A percentile compares a stretch with the other conserved stretches of the same genome.
phyloP scores from a whole-genome alignment of 2,113 vertebrate species.

The Willisornis vidua region DNA sequence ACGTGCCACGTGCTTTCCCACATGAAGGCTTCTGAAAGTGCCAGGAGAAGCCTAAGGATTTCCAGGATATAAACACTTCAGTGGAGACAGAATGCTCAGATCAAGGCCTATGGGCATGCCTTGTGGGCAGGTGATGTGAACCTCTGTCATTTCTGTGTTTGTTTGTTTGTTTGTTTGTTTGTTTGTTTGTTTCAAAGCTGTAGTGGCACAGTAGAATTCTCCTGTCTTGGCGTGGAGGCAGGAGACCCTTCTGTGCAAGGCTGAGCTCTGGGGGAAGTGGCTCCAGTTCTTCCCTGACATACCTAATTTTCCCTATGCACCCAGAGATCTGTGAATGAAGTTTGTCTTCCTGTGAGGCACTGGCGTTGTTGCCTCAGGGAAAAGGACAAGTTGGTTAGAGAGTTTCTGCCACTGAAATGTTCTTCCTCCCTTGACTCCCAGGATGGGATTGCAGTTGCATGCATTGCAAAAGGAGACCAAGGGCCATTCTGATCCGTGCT shows the following conservation, averaged over 20 bases:
- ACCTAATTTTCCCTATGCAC: background rate
- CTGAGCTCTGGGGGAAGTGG: background rate
- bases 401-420: background rate
- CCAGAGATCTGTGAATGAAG: background rate
- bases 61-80: no score
- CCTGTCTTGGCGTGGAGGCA: background rate
- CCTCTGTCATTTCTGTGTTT: no score
- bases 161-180: no score
- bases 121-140: no score
- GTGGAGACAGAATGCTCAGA: no score
- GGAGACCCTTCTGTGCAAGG: background rate
- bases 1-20: no score
- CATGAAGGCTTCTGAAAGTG: no score
- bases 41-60: no score
- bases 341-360: background rate
- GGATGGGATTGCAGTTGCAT: background rate
- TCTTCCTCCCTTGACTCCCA: background rate
- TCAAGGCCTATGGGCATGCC: no score
- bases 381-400: background rate
- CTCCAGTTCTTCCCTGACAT: background rate
- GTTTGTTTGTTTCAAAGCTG: no score
- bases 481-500: background rate
- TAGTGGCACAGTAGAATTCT: background rate
- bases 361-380: background rate
- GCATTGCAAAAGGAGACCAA: background rate